These are phyloP conservation scores for Aratinga solstitialis DNA, from an alignment of 2,797 vertebrate genomes.

Conservation along the genomic window DNA sequence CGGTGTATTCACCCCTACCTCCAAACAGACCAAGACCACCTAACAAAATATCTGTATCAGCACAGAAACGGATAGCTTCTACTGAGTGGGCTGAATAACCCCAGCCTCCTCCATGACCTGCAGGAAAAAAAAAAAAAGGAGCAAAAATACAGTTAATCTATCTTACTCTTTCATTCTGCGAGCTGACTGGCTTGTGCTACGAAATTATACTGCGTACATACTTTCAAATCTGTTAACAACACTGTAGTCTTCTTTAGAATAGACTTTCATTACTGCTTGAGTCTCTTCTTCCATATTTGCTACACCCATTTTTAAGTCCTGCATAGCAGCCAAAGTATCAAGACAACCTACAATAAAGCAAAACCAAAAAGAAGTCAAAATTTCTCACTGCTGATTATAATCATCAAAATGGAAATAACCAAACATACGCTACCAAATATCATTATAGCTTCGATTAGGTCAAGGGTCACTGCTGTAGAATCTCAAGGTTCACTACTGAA, in stretches of 20 bases:
- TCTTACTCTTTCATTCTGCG: neutral
- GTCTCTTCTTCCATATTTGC: slow-evolving; percentile 95
- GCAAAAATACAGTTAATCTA: neutral
- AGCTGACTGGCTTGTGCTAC: neutral
- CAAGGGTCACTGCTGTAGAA: neutral
- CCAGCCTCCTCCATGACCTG: slow-evolving; percentile 98
- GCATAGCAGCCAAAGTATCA: slow-evolving; percentile 97
- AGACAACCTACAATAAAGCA: slow-evolving; percentile 87
- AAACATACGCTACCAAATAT: rapidly evolving
- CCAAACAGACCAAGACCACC: slow-evolving; percentile 97
- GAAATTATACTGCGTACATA: slow-evolving; percentile 71
- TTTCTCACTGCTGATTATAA: neutral
- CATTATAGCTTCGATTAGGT: neutral
- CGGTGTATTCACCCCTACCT: slow-evolving; percentile 97
- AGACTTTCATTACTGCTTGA: slow-evolving; percentile 98
- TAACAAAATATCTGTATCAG: slow-evolving; percentile 94
- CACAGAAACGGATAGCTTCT: slow-evolving; percentile 97
- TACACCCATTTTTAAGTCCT: slow-evolving; percentile 97
- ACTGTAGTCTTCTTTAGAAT: slow-evolving; percentile 98
- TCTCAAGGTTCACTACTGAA: neutral
- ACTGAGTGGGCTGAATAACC: slow-evolving; percentile 99
- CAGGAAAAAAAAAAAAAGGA: neutral
- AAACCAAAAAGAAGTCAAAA: neutral
- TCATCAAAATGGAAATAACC: neutral
- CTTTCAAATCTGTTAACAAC: slow-evolving; percentile 99